Evolutionary conservation across 2,113 vertebrate species (phyloP), one percentile per base, ranked within the genome.

Genomic region (Semicossyphus pulcher): DNA sequence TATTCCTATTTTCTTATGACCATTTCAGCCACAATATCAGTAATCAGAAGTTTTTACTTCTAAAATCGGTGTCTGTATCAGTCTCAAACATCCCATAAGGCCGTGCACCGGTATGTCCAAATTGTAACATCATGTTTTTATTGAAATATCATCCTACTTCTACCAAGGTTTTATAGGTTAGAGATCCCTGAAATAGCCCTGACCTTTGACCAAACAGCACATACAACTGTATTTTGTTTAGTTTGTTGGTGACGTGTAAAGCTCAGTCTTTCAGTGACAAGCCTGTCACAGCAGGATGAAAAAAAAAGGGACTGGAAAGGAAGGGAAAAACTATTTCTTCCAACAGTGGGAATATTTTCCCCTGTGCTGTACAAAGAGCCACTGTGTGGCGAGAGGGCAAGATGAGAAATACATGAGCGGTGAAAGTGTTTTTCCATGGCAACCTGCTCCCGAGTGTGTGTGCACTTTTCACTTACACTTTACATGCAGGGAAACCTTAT

Each of bases 301-400:
- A 39, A 61, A 37, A 12, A n/a, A n/a, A n/a, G n/a, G n/a, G 29
- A 42, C 21, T 58, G 42, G 54, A 72, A 51, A 54, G 64, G 63
- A 67, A 64, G 66, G 62, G 12, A 14, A 71, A 25, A 72, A 64
- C 23, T 16, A 14, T 49, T 63, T 74, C 49, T 68, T 41, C 54
- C 51, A 26, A 54, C 64, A 64, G 69, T 29, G 9, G 53, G 57
- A 72, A 76, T 76, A 85, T 76, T 86, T 85, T 81, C 78, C n/a
- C 78, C 48, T 72, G 54, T 28, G 69, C 60, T 61, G 28, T 48
- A 92, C 88, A 91, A 91, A 92, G 88, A 88, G 62, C 78, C 68
- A 62, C 85, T 88, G 85, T 91, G 64, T 80, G 71, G 45, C 6
- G 1, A 58, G 69, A 44, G 70, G 56, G 67, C 44, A 77, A 74